These are phyloP conservation scores for Thereva nobilitata DNA, from an alignment of 2,888 invertebrate species.

Conservation along the genomic window DNA sequence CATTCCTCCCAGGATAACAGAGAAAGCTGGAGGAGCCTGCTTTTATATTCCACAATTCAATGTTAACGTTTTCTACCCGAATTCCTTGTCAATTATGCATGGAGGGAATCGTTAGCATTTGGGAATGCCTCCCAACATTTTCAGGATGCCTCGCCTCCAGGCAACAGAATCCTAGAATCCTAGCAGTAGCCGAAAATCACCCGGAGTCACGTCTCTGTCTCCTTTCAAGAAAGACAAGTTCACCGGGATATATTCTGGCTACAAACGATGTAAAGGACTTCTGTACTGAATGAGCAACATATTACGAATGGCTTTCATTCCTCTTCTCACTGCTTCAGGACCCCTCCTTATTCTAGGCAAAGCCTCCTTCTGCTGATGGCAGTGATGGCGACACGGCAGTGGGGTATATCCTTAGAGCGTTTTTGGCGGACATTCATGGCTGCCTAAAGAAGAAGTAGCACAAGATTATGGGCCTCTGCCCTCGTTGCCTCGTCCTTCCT, in stretches of 20 bases:
- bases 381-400: too few species aligned
- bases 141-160: conserved; percentile 14
- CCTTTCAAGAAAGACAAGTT: conserved; percentile 18
- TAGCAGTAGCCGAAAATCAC: conserved; percentile 24
- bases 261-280: conserved; percentile 12
- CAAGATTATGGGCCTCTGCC: background rate
- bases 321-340: conserved; percentile 8
- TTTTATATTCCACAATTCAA: background rate
- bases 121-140: conserved; percentile 24
- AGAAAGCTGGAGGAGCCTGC: too few species aligned
- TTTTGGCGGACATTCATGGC: too few species aligned
- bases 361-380: too few species aligned
- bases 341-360: too few species aligned
- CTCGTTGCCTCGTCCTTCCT: conserved; percentile 3
- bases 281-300: conserved; percentile 26
- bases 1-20: too few species aligned
- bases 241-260: conserved; percentile 1
- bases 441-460: too few species aligned
- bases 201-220: conserved; percentile 26
- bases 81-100: conserved; percentile 34
- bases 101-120: conserved; percentile 21
- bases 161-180: conserved; percentile 15
- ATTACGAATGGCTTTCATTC: conserved; percentile 19
- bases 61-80: conserved; percentile 25
- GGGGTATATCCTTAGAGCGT: too few species aligned